These are phyloP conservation scores for Phalanger gymnotis DNA, from an alignment of 2,797 vertebrate species.

Conservation along the genomic window DNA sequence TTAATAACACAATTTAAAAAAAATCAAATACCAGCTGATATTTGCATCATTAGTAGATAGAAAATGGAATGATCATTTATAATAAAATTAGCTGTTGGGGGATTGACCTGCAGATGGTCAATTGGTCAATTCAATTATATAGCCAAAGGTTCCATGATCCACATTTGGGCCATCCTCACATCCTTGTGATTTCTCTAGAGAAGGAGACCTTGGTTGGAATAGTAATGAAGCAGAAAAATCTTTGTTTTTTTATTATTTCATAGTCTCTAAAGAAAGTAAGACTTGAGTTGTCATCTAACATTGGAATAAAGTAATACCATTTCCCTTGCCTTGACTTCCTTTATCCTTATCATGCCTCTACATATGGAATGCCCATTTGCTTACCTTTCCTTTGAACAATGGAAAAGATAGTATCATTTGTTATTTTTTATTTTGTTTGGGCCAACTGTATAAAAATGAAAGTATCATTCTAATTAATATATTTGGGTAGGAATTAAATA, in stretches of 20 bases:
- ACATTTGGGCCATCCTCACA: not conserved
- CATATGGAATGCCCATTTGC: not conserved
- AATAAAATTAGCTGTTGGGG: not conserved
- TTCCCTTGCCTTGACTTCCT: not conserved
- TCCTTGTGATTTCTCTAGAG: not conserved
- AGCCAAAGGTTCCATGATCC: not conserved
- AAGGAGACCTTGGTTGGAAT: not conserved
- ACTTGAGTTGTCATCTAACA: not conserved
- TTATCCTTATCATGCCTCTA: not conserved
- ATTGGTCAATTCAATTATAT: not conserved
- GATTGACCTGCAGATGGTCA: not conserved
- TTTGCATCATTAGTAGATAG: slow-evolving; percentile 8
- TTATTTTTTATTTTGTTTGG: not conserved
- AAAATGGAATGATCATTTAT: not conserved
- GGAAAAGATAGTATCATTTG: not conserved
- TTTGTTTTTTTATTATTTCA: not conserved
- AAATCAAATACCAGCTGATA: not conserved
- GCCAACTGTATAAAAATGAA: not conserved
- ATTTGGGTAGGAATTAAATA: not conserved
- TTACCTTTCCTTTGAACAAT: not conserved
- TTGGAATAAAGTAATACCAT: not conserved
- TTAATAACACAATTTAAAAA: slow-evolving; percentile 54
- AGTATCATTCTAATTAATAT: not conserved
- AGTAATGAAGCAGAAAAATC: not conserved
- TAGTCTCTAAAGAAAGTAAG: not conserved